Base-by-base conservation (phyloP, 2,113 vertebrate genomes). In the Corvus cornix region DNA sequence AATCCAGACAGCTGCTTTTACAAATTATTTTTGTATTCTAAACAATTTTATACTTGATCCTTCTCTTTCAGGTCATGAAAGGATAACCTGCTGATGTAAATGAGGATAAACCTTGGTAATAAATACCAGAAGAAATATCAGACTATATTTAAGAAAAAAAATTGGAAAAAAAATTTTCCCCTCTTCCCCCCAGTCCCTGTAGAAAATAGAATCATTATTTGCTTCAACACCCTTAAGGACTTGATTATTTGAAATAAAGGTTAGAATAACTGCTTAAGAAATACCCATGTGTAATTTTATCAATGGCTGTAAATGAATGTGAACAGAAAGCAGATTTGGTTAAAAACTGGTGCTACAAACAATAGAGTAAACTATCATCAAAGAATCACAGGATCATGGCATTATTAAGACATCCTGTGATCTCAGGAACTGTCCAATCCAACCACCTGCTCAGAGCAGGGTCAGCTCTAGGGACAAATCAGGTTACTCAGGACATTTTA, bases 271-370 rank as follows among this genome's bases (percentile, higher is more conserved):
- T 76, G 28, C 33, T 80, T 58, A n/a, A 87, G 7, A 27, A 85
- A 67, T 37, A 2, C 15, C 19, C 9, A 7, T 16, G 5, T n/a
- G 44, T 33, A 69, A 53, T 77, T 88, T 60, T 48, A 78, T 72
- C n/a, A 63, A 48, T 93, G 92, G 6, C 84, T 93, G 64, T 85
- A 96, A 96, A 69, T 74, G 6, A 41, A 76, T 21, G 27, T 64
- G 58, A 95, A 82, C n/a, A 91, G 48, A 63, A 84, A 87, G 27
- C 13, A 59, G 37, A 12, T 87, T 5, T 27, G 18, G 37, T 30
- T 75, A 56, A 55, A 95, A 92, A 84, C 30, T 76, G 33, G 43
- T 53, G 10, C 28, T 91, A 17, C 15, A 77, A 78, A 66, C 7
- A 75, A 26, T 5, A 59, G 6, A 74, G 41, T 35, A 55, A 78